Base-by-base conservation (phyloP, 2,113 vertebrate species). In the Progne subis region DNA sequence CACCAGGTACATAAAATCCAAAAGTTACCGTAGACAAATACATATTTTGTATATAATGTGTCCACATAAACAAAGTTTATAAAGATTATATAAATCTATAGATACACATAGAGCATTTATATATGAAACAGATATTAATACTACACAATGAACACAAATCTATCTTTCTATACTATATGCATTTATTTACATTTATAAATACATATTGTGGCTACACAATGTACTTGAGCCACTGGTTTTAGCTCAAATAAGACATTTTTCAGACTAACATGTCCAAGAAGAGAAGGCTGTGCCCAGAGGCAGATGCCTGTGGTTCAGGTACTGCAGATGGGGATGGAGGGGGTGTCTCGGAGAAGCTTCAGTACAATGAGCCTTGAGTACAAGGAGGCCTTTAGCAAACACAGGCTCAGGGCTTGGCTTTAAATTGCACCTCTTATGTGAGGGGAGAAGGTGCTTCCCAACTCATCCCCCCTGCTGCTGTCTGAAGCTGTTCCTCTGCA, bases 281-380 rank as follows among this genome's bases (percentile, higher is more conserved):
- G 57, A 71, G 12, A 64, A 86, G 50, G 11, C 37, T 49, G 55
- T 6, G 12, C 47, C 19, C 39, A 61, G 64, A 55, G 34, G 16
- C 3, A 5, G 21, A 18, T n/a, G n/a, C 23, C 9, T 37, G 46
- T 65, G 50, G n/a, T 61, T 77, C 69, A 24, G 3, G 8, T 61
- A 44, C 21, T 4, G 2, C 6, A 12, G 43, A 25, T 50, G 25
- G 14, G 56, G 20, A 43, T 23, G 43, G 60, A 65, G n/a, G n/a
- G 7, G 5, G 14, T 6, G 6, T 63, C 47, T 78, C 0, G 0
- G 12, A 83, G 50, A 39, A 93, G 13, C 31, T 74, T 78, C 1
- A 3, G 28, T 11, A 4, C 4, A 5, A 5, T 18, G 25, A 76
- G n/a, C 2, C 8, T 37, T 37, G 8, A 37, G 37, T 37, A 37